These are phyloP conservation scores for Gari tellinella DNA, from an alignment of 2,888 invertebrate species.

Conservation along the genomic window DNA sequence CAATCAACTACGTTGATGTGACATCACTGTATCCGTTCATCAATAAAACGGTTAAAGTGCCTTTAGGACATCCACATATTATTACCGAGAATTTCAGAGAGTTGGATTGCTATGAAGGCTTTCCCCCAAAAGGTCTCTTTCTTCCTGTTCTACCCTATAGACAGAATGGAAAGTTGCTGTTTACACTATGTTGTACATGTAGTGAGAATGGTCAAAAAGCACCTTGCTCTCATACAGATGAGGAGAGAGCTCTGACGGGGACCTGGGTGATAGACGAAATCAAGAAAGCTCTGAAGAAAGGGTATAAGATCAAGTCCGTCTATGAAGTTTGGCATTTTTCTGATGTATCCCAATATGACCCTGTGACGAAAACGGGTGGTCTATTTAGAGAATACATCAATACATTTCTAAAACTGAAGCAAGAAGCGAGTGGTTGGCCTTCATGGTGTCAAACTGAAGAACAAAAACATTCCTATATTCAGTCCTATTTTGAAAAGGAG, in stretches of 20 bases:
- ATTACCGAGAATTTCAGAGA: slow-evolving; percentile 14
- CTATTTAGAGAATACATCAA: no score
- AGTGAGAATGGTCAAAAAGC: no score
- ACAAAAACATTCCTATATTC: slow-evolving; percentile 44
- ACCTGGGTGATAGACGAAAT: no score
- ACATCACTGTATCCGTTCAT: slow-evolving; percentile 32
- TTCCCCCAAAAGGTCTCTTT: slow-evolving; percentile 5
- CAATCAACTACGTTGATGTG: slow-evolving; percentile 30
- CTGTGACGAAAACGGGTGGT: no score
- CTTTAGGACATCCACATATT: slow-evolving; percentile 9
- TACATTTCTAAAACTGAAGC: slow-evolving; percentile 21
- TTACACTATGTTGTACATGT: slow-evolving; percentile 76
- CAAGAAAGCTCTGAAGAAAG: slow-evolving; percentile 15
- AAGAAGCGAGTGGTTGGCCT: slow-evolving; percentile 64
- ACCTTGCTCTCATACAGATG: no score
- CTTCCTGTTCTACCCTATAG: slow-evolving; percentile 10
- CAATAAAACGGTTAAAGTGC: slow-evolving; percentile 21
- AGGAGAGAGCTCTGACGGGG: no score
- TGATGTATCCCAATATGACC: no score
- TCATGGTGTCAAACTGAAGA: no score
- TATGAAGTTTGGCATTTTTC: no score
- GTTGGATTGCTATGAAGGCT: slow-evolving; percentile 21
- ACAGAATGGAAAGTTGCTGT: slow-evolving; percentile 71
- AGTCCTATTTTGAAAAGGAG: no score
- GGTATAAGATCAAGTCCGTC: slow-evolving; percentile 4